Conservation (phyloP, 1,140 invertebrate species). For the Tetranychus cinnabarinus region DNA sequence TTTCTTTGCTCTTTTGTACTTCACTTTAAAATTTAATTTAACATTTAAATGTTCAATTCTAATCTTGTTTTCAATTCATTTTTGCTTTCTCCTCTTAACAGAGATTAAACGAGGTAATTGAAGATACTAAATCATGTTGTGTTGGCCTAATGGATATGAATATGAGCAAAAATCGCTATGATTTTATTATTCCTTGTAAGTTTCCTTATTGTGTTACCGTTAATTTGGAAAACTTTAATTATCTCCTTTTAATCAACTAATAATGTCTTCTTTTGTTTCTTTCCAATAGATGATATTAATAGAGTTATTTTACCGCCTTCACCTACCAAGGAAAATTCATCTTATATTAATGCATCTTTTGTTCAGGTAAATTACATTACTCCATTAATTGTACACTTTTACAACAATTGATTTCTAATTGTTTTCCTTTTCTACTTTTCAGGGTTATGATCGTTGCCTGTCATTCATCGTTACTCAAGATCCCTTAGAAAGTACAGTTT, state of each 20-base stretch:
- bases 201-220: not conserved
- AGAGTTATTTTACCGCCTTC: constrained; percentile 58
- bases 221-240: not conserved
- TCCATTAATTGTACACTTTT: not conserved
- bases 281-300: constrained; percentile 44
- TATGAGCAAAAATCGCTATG: constrained; percentile 58
- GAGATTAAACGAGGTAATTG: constrained; percentile 52
- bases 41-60: no score
- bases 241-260: no score
- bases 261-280: not conserved
- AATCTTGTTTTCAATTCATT: not conserved
- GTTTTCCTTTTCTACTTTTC: constrained; percentile 6
- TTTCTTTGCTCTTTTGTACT: no score
- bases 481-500: constrained; percentile 59
- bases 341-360: constrained; percentile 90
- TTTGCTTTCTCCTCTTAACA: constrained; percentile 19
- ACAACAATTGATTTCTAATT: not conserved
- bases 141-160: constrained; percentile 62
- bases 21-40: no score
- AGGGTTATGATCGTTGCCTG: constrained; percentile 70
- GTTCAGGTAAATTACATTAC: constrained; percentile 40
- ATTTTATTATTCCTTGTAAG: constrained; percentile 55
- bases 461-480: constrained; percentile 89
- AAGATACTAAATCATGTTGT: constrained; percentile 51
- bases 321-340: constrained; percentile 58